Base-by-base conservation (phyloP, 1,140 invertebrate genomes). In the Nautilus pompilius region DNA sequence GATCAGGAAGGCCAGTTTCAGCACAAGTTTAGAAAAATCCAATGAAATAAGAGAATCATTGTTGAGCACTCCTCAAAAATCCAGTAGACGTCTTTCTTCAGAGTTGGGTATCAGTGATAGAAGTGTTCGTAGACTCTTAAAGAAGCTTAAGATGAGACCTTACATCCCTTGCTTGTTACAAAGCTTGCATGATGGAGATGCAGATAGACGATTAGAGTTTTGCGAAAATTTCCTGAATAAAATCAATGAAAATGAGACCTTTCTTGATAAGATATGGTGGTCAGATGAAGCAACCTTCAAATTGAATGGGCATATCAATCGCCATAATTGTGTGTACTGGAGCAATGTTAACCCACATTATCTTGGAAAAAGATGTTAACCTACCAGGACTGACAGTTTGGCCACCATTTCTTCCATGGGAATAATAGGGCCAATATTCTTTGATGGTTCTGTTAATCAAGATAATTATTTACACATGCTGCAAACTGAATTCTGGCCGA, bases 91-190 rank as follows among this genome's bases (percentile, higher is more conserved):
- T 20, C 6, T 53, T 53, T 53, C 49, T 53, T 17, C 49, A 3
- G 49, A 53, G 22, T 53, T 53, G 5, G 45, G 17, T 5, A 46
- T 46, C 3, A 46, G 45, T 46, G 45, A 46, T 46, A 46, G 5
- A 26, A 53, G 26, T 53, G 49, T 53, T 53, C 26, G 20, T 24
- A 53, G 49, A 53, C 17, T 53, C 17, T 24, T 53, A 24, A 53
- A 53, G 49, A 53, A 53, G 49, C 49, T 53, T 20, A 53, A 53
- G 49, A 53, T 53, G 49, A 53, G n/a, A 53, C 26, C 20, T 26
- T 53, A 53, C 17, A 53, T 53, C 17, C 8, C 49, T 20, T 28
- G 5, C 24, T 5, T 53, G 49, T 24, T 53, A 20, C 3, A 53
- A 53, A 53, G 49, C 24, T 53, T 53, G 49, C 49, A 53, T 53